These are phyloP conservation scores for Anoplopoma fimbria DNA, from an alignment of 2,113 vertebrate genomes.

Conservation along the genomic window DNA sequence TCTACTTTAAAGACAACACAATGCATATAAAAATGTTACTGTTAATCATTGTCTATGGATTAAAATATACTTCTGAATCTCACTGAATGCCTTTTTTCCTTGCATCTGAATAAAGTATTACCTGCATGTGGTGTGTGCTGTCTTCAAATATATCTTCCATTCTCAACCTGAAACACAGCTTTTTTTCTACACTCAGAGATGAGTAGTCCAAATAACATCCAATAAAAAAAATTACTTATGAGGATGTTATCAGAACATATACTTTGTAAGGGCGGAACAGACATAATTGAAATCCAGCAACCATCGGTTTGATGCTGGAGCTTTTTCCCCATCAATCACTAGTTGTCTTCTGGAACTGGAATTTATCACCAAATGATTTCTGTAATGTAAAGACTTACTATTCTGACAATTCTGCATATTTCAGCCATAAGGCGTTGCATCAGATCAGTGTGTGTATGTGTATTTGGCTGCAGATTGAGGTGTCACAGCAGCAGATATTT, in stretches of 20 bases:
- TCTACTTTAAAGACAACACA: constrained; percentile 21
- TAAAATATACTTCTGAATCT: constrained; percentile 52
- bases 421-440: background rate
- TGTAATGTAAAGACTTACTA: constrained; percentile 14
- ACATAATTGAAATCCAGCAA: background rate
- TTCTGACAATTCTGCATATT: background rate
- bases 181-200: background rate
- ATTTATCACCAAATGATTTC: constrained; percentile 6
- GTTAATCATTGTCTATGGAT: constrained; percentile 43
- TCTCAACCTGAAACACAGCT: background rate
- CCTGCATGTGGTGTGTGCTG: background rate
- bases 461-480: background rate
- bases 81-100: constrained; percentile 29
- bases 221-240: constrained; percentile 21
- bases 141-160: background rate
- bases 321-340: background rate
- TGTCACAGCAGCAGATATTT: too few species aligned
- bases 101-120: constrained; percentile 42
- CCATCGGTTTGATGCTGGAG: background rate
- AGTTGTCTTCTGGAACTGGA: background rate
- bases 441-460: background rate
- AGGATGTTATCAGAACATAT: background rate
- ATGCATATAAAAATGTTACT: constrained; percentile 11
- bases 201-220: background rate
- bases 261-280: background rate